Evolutionary conservation across 2,113 vertebrate species (phyloP).

Genomic region (Labrus mixtus): DNA sequence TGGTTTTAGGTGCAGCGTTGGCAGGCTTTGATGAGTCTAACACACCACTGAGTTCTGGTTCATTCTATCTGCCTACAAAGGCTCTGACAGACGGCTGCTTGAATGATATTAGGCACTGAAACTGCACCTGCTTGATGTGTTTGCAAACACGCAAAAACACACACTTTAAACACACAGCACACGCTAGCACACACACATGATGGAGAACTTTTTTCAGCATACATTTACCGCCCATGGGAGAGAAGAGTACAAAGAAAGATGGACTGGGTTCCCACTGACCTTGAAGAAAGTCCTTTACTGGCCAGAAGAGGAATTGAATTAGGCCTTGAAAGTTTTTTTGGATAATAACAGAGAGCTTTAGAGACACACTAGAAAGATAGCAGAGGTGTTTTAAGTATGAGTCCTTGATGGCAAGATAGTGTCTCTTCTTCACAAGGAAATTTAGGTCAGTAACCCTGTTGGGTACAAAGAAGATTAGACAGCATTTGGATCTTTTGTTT

Average conservation of each 20-base stretch:
- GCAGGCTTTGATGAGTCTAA: conserved; percentile 70
- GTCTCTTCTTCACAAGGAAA: not conserved
- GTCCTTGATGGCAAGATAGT: not conserved
- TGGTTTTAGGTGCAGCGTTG: conserved; percentile 57
- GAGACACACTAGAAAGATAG: not conserved
- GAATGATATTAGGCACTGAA: conserved; percentile 39
- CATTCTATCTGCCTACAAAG: conserved; percentile 74
- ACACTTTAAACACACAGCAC: conserved; percentile 17
- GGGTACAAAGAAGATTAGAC: not conserved
- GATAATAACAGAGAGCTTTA: not conserved
- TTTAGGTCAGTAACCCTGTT: not conserved
- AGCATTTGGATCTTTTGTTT: not conserved
- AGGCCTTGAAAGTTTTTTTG: conserved; percentile 3
- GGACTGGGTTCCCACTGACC: not conserved
- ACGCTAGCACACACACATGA: not conserved
- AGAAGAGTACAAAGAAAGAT: conserved; percentile 20
- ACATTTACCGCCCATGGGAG: conserved; percentile 9
- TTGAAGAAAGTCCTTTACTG: conserved; percentile 8
- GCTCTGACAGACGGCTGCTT: conserved; percentile 35
- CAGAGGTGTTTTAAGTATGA: conserved; percentile 1
- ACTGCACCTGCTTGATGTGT: conserved; percentile 65
- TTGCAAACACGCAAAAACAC: conserved; percentile 7
- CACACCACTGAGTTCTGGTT: conserved; percentile 61
- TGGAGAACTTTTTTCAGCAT: not conserved
- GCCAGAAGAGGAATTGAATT: conserved; percentile 1